phyloP scores from a whole-genome alignment of 2,113 vertebrate species.

The Cavia porcellus region DNA sequence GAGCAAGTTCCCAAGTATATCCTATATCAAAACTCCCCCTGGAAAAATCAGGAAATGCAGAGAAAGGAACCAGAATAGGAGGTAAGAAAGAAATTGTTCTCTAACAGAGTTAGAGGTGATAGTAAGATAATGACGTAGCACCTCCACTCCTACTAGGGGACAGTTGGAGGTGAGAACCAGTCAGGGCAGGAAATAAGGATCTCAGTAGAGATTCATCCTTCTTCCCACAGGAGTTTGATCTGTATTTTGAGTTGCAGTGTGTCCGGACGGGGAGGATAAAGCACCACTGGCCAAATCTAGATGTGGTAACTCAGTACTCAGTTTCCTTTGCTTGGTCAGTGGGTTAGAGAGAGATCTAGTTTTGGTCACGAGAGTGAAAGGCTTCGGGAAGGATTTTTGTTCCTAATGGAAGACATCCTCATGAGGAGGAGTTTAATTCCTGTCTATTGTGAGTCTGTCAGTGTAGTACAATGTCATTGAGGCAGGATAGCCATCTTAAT shows the following conservation, averaged over 20 bases:
- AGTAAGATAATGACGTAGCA: background rate
- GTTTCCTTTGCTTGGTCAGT: background rate
- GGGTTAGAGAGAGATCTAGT: background rate
- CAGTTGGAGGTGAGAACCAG: background rate
- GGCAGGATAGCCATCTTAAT: background rate
- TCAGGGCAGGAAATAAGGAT: background rate
- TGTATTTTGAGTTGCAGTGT: background rate
- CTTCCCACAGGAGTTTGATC: background rate
- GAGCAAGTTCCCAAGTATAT: background rate
- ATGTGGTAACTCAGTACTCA: fast-evolving
- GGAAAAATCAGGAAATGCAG: background rate
- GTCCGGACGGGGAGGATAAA: background rate
- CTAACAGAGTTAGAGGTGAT: background rate
- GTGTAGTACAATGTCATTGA: background rate
- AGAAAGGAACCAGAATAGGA: background rate
- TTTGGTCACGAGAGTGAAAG: background rate
- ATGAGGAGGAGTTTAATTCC: background rate
- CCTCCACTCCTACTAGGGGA: background rate
- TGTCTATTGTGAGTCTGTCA: background rate
- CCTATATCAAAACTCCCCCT: background rate
- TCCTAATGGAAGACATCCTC: background rate
- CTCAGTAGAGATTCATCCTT: no score
- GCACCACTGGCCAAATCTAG: background rate
- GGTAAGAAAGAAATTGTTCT: background rate
- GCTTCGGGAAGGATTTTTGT: background rate